Evolutionary conservation across 2,888 invertebrate genomes (phyloP), one percentile per base, ranked within the genome.

Genomic region (Meiosimyza decipiens): DNA sequence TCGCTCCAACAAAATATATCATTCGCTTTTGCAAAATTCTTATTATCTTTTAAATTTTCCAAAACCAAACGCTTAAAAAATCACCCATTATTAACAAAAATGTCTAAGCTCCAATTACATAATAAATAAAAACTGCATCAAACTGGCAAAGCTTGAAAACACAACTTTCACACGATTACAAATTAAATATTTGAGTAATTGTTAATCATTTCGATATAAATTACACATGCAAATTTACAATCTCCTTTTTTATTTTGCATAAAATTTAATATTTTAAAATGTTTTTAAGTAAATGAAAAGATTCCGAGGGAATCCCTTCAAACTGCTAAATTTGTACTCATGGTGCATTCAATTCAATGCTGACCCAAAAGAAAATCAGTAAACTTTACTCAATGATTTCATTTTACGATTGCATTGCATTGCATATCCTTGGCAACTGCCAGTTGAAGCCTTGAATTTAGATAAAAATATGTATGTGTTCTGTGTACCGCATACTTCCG

Each of bases 291-390:
- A 40, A 40, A 40, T 40, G 6, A 7, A 40, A 40, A 9, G 9
- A 40, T 9, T 40, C 40, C 9, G 9, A 40, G 40, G 1, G 9
- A 40, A 40, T 40, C 40, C 40, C 40, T 40, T 40, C 9, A 9
- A 7, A 7, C 9, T 40, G 40, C 9, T 7, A 9, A 1, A 9
- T 40, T 40, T 40, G 9, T 9, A 9, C 9, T 40, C 40, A 40
- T 40, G 40, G 9, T 2, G 40, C 15, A 51, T 22, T 50, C 12
- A 15, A 68, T 57, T 68, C 55, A 62, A 70, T 63, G 54, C 63
- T 63, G 63, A 70, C 52, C 62, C 49, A 62, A 70, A 55, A 40
- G 40, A 40, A 47, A 70, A 70, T 70, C 62, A 69, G 59, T 52
- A 62, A 70, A 63, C 40, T 70, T 70, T 63, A 22, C 70, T 28